Evolutionary conservation across 2,113 vertebrate species (phyloP).

Genomic region (Rynchops niger): DNA sequence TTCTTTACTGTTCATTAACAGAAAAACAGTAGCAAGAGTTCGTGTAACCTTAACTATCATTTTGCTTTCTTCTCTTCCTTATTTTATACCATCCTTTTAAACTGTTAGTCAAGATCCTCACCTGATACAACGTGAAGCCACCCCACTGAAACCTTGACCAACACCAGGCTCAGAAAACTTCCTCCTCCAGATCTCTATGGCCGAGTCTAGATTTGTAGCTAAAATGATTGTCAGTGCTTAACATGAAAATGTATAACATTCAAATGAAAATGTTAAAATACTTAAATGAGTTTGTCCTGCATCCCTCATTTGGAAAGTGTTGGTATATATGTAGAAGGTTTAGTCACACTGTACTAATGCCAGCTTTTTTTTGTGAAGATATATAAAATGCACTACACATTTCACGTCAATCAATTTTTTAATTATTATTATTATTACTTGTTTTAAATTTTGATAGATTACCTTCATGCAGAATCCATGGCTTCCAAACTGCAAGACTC

Average conservation of each 20-base stretch:
- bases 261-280: not conserved
- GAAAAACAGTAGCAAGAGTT: not conserved
- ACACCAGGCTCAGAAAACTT: not conserved
- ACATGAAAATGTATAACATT: not conserved
- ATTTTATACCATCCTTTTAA: not conserved
- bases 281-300: not conserved
- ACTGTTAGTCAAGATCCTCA: not conserved
- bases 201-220: not conserved
- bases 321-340: not conserved
- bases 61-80: not conserved
- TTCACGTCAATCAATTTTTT: not conserved
- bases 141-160: not conserved
- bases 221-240: not conserved
- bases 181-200: not conserved
- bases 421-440: not conserved
- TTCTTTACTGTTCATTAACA: not conserved
- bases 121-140: not conserved
- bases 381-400: not conserved
- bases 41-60: not conserved
- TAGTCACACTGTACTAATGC: not conserved
- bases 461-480: not conserved
- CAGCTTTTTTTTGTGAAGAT: not conserved
- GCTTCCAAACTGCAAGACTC: not conserved
- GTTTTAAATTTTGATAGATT: not conserved
- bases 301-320: not conserved